These are phyloP conservation scores for Drosophila longiperda DNA, from an alignment of 2,888 invertebrate species.

Conservation along the genomic window DNA sequence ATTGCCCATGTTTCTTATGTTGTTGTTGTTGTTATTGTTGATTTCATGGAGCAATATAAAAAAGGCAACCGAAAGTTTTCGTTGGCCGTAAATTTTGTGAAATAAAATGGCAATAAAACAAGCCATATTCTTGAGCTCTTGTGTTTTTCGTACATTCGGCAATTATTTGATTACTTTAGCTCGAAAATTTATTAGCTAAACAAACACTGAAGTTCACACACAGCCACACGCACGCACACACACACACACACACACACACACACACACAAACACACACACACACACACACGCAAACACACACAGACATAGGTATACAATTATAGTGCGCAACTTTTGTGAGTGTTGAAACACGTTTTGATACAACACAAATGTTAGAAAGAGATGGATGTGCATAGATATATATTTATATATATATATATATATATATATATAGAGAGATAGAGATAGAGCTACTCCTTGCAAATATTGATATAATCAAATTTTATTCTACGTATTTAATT, in stretches of 20 bases:
- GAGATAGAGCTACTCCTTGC: constrained; percentile 10
- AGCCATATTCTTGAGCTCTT: constrained; percentile 63
- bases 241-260: constrained; percentile 2
- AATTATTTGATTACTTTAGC: constrained; percentile 78
- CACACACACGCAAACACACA: too few relatives aligned
- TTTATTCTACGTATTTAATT: constrained; percentile 64
- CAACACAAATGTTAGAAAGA: constrained; percentile 11
- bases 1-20: background rate
- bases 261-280: background rate
- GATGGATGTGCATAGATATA: background rate
- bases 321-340: constrained; percentile 28
- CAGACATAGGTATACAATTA: background rate
- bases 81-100: constrained; percentile 74
- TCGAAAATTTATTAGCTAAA: constrained; percentile 74
- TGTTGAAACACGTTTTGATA: constrained; percentile 58
- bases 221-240: constrained; percentile 18
- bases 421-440: background rate
- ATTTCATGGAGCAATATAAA: constrained; percentile 44
- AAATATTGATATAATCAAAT: constrained; percentile 78
- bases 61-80: constrained; percentile 65
- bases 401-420: too few relatives aligned
- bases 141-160: constrained; percentile 75
- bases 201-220: constrained; percentile 73
- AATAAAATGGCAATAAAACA: constrained; percentile 78
- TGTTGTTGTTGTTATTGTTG: constrained; percentile 29